Base-by-base conservation (phyloP, 2,113 vertebrate genomes). In the Patagioenas fasciata region DNA sequence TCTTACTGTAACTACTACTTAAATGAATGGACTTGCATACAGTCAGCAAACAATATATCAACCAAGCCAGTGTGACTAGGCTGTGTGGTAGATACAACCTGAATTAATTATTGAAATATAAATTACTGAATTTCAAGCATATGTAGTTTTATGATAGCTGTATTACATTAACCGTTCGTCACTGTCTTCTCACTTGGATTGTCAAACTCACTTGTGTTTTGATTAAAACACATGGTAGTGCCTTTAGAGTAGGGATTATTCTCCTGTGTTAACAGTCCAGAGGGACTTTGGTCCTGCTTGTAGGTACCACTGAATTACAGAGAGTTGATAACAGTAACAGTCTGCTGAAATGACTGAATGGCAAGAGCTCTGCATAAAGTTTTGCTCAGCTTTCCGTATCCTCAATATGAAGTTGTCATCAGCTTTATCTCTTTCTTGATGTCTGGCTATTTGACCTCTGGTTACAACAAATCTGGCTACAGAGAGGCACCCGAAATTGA, bases 51-150 rank as follows among this genome's bases (percentile, higher is more conserved):
- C 13, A 61, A 29, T 73, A 13, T 28, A 50, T 77, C 82, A 85
- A 5, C 26, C 26, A 65, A 53, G 50, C n/a, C 38, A 44, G 6
- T n/a, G 36, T 70, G 62, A 47, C 64, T 58, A 80, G 60, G 11
- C 18, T 56, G 11, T 38, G 29, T 57, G 54, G 24, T 56, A 42
- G 82, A 70, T 48, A 28, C 42, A 65, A 77, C 77, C 25, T 47
- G 36, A 80, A 91, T 94, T 75, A 94, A 94, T 89, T 89, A 74
- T 18, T 80, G 66, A 44, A 25, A 66, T 40, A 82, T 31, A 88
- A 79, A 82, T 77, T 38, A 87, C 72, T 61, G 24, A 57, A 82
- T 85, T 90, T 88, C 71, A 77, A 28, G 23, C 50, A 31, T 67
- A 56, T 48, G 38, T 51, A 47, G 4, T 56, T 89, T 94, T 85